Percentiles rank a stretch among this genome's conserved stretches.
Conservation (phyloP, 2,113 vertebrate species). For the Phrynocephalus versicolor region DNA sequence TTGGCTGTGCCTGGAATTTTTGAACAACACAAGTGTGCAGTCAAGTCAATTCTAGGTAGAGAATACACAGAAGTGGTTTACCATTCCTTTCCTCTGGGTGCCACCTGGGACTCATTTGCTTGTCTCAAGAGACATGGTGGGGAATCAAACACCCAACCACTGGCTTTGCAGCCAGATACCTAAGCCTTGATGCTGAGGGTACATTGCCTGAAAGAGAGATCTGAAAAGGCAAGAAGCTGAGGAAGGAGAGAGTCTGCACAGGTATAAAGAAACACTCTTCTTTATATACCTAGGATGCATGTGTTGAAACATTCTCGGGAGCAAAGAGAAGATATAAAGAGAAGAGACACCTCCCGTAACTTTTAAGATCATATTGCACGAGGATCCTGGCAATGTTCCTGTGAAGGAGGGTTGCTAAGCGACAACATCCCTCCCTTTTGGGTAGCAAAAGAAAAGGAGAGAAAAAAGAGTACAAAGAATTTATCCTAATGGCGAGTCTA, state of each 20-base stretch:
- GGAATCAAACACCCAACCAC: too few species aligned
- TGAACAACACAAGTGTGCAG: too few species aligned
- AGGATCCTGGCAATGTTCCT: neutral
- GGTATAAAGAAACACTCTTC: too few species aligned
- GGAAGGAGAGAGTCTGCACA: neutral
- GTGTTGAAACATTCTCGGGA: neutral
- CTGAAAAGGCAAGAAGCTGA: neutral
- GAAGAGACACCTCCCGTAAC: neutral
- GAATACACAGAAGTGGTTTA: too few species aligned
- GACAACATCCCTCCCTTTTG: neutral
- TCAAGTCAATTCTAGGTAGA: too few species aligned
- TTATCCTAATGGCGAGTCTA: conserved; percentile 4
- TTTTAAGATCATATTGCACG: neutral
- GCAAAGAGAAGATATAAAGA: neutral
- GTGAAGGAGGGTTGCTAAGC: conserved; percentile 4
- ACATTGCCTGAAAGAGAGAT: neutral
- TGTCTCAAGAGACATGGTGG: neutral
- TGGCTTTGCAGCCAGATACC: too few species aligned
- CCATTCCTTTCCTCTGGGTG: neutral
- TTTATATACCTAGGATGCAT: neutral
- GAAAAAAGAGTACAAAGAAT: neutral
- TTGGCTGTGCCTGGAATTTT: too few species aligned
- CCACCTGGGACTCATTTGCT: too few species aligned
- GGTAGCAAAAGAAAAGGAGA: neutral
- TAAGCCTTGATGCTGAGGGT: too few species aligned